Conservation (phyloP, 2,888 invertebrate species). For the Pseudococcus jackbeardsleyi region DNA sequence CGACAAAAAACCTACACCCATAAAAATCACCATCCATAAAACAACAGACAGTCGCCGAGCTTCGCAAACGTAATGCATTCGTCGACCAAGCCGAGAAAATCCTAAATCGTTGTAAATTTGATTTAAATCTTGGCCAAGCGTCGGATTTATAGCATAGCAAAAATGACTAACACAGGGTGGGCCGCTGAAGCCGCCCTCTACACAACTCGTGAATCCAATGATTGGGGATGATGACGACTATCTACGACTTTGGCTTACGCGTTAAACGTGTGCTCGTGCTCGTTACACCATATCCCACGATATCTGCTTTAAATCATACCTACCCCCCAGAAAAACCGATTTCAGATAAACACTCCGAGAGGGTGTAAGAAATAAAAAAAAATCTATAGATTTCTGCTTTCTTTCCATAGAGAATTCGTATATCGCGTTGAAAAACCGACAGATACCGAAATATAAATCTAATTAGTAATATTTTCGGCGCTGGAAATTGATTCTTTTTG, state of each 20-base stretch:
- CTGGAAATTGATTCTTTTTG: constrained; percentile 34
- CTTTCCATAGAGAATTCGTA: constrained; percentile 38
- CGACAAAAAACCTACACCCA: no score
- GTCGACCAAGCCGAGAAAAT: neutral
- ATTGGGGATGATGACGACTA: constrained; percentile 48
- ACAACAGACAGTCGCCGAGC: neutral
- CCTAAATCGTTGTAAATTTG: constrained; percentile 53
- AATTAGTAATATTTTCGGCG: neutral
- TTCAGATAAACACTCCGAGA: neutral
- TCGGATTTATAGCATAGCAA: constrained; percentile 55
- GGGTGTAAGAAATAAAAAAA: neutral
- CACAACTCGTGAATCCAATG: neutral
- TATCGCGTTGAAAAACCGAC: neutral
- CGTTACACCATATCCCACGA: constrained; percentile 35
- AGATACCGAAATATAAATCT: neutral
- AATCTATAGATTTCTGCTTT: constrained; percentile 22
- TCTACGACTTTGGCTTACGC: neutral
- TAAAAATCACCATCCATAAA: constrained; percentile 14
- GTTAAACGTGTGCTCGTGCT: constrained; percentile 26
- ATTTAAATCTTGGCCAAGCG: constrained; percentile 59
- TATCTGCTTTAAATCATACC: constrained; percentile 61
- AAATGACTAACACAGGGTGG: constrained; percentile 44
- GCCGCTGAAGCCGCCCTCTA: neutral
- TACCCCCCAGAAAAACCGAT: constrained; percentile 34
- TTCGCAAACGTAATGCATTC: neutral